These are phyloP conservation scores for Elanus axillaris DNA, from an alignment of 2,113 vertebrate genomes.

Conservation along the genomic window DNA sequence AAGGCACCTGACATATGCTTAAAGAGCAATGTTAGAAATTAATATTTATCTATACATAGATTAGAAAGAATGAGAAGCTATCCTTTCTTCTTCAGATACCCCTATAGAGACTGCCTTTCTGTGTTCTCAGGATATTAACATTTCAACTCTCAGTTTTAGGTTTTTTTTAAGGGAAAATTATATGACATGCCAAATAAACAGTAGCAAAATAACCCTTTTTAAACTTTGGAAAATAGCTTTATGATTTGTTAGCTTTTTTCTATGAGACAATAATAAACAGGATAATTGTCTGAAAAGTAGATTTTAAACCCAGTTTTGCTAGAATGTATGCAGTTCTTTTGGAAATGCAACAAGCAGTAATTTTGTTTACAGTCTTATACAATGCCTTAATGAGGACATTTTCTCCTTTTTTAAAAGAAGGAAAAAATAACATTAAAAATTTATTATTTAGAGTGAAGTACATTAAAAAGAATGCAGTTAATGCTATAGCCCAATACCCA, in stretches of 20 bases:
- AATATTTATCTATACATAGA: not conserved
- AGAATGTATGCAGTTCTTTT: not conserved
- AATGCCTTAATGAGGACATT: not conserved
- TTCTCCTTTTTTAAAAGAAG: not conserved
- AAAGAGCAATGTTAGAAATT: not conserved
- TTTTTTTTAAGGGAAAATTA: not conserved
- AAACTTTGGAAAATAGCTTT: not conserved
- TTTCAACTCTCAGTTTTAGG: not conserved
- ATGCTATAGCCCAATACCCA: not conserved
- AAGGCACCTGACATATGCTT: not conserved
- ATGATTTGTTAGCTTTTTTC: not conserved
- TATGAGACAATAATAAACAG: not conserved
- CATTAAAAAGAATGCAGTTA: not conserved
- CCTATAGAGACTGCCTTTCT: not conserved
- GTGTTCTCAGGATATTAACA: not conserved
- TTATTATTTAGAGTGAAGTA: not conserved
- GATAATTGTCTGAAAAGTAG: not conserved
- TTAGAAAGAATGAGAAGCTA: not conserved
- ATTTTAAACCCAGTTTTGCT: not conserved
- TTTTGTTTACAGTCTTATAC: not conserved
- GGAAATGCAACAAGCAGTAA: not conserved
- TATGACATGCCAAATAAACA: not conserved
- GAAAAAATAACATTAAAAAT: not conserved
- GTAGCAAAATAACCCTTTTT: not conserved
- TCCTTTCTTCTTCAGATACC: not conserved